Evolutionary conservation across 2,797 vertebrate genomes (phyloP).

Genomic region (Cuniculus paca): DNA sequence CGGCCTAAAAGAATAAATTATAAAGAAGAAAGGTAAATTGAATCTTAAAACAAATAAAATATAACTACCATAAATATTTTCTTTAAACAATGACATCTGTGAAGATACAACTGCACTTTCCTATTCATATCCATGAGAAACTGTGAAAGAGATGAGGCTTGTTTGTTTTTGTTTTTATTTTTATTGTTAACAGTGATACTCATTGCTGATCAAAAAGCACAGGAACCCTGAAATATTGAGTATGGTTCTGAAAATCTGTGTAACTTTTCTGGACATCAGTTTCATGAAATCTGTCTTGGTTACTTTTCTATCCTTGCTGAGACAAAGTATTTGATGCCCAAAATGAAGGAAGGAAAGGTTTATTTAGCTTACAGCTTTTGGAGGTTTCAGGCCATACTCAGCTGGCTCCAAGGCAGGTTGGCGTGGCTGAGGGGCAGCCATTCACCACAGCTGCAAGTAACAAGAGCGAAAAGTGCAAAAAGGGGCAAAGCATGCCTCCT

Average conservation of each 20-base stretch:
- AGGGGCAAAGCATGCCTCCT: no score
- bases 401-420: no score
- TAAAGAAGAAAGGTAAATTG: not conserved
- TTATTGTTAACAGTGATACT: not conserved
- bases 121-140: not conserved
- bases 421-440: no score
- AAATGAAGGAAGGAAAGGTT: no score
- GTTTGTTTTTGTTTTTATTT: not conserved
- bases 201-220: not conserved
- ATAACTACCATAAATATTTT: not conserved
- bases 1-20: not conserved
- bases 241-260: not conserved
- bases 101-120: not conserved
- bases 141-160: not conserved
- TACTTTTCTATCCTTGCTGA: no score
- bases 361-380: no score
- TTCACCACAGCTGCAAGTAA: no score
- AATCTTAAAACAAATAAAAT: slow-evolving; percentile 40
- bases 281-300: not conserved
- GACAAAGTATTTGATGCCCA: no score
- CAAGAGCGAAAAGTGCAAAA: no score
- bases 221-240: not conserved
- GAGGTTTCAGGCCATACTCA: no score
- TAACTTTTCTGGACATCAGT: not conserved
- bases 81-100: slow-evolving; percentile 12